Evolutionary conservation across 1,140 invertebrate genomes (phyloP), one percentile per base, ranked within the genome.

Genomic region (Zaprionus vittiger): DNA sequence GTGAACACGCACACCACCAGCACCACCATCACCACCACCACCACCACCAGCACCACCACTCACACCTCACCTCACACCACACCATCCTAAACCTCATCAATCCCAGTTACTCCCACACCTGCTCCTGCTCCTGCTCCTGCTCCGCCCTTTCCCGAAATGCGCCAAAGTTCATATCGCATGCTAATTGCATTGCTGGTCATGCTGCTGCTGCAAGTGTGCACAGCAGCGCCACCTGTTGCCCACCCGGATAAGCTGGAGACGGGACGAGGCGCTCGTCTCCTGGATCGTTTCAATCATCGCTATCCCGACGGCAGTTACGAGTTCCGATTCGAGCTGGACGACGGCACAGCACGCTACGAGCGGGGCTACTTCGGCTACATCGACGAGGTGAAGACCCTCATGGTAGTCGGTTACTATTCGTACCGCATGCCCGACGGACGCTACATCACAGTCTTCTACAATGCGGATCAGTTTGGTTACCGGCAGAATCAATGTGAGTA

Each of bases 221-320:
- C 28, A 34, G 73, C 73, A n/a, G 66, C 61, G 17, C 57, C 76
- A 22, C 44, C 61, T 15, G 20, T 31, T 22, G n/a, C 52, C 26
- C 54, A 56, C 0, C 14, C 2, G 28, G 12, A 59, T 20, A 2
- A 59, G 17, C 28, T 22, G n/a, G 44, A 47, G 12, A 15, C 31
- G 9, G 20, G 7, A 2, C 49, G 73, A 20, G 55, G 20, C 11
- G 81, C 59, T 2, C 79, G 79, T 2, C 67, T 91, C 1, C 17
- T 92, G 52, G 89, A 91, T 70, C 78, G 80, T 11, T 92, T 87
- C 74, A 82, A 92, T 77, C 81, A 91, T 70, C 91, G 85, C 68
- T 92, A 87, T 77, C 91, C 91, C 34, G 91, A 92, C 47, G 91
- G 91, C 7, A 92, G 91, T 31, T 92, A 92, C 74, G 91, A 92